Evolutionary conservation across 2,113 vertebrate genomes (phyloP), one percentile per base, ranked within the genome.

Genomic region (Oxyura jamaicensis): DNA sequence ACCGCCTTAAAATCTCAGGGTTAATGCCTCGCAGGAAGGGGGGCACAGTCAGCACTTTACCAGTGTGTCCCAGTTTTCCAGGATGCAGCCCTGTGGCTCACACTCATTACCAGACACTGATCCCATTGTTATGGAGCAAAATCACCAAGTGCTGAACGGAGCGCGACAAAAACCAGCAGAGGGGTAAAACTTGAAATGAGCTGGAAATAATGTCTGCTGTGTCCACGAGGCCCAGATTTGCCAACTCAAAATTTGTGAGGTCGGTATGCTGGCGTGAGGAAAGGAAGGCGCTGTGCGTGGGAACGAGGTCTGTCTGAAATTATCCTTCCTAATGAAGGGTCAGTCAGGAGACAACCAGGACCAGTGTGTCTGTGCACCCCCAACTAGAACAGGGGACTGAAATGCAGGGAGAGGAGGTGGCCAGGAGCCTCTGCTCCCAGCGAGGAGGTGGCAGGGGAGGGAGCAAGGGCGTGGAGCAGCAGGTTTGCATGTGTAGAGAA

Each of bases 221-320:
- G 0, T 28, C n/a, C 23, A 18, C 31, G 46, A 62, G 22, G 58
- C 59, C 67, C 39, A 42, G 75, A 80, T 94, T 91, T 91, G 75
- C 75, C 90, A 74, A 91, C 8, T 76, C 35, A 46, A 39, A 17
- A 4, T 63, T 78, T 73, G 44, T 80, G 16, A 79, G 62, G 89
- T 72, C 62, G 35, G 31, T 33, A 13, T 59, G 41, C 41, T 55
- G 36, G 55, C 59, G 26, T 2, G 42, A 89, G 67, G 63, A 80
- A 71, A 71, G 44, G 44, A 79, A 79, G 62, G 17, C 33, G 16
- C 25, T 0, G 0, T 0, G 3, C 81, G 8, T 5, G 21, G 53
- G 26, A 55, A 60, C 26, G 10, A 59, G 35, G 21, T 28, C n/a
- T 20, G 17, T 28, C 25, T 52, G 87, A 83, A 55, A 59, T 48